A percentile compares a stretch with the other conserved stretches of the same genome.
Evolutionary conservation across 2,113 vertebrate species (phyloP).

Genomic region (Muntiacus muntjak): DNA sequence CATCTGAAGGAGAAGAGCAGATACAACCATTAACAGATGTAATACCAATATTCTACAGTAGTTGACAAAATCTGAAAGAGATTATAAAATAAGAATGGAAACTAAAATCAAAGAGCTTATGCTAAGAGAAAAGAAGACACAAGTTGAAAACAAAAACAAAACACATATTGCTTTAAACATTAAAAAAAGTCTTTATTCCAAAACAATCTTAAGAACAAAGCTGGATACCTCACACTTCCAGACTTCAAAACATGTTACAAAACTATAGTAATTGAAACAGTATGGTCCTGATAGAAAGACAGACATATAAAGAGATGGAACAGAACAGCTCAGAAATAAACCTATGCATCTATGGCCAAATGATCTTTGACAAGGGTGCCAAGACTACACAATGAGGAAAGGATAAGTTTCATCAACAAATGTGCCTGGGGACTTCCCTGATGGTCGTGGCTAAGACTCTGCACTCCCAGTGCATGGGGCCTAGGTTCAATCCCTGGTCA

Average conservation of each 20-base stretch:
- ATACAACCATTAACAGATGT: background rate
- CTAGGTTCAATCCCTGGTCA: background rate
- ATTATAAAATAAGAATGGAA: background rate
- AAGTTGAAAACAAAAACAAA: conserved; percentile 6
- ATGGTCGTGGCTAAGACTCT: background rate
- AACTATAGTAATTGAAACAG: background rate
- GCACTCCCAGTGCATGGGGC: background rate
- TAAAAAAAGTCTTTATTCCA: background rate
- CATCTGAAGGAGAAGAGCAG: background rate
- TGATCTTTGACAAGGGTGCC: background rate
- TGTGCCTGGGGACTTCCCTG: background rate
- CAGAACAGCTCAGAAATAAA: background rate
- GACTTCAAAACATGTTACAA: background rate
- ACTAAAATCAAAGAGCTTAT: background rate
- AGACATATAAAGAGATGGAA: background rate
- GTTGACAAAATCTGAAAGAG: background rate
- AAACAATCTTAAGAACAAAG: background rate
- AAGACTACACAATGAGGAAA: background rate
- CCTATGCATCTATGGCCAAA: background rate
- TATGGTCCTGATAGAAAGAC: background rate
- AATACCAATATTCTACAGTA: background rate
- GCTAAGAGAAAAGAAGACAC: background rate
- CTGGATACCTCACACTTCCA: background rate
- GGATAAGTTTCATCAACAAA: background rate
- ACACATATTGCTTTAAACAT: background rate